Evolutionary conservation across 2,113 vertebrate genomes (phyloP).

Genomic region (Cairina moschata): DNA sequence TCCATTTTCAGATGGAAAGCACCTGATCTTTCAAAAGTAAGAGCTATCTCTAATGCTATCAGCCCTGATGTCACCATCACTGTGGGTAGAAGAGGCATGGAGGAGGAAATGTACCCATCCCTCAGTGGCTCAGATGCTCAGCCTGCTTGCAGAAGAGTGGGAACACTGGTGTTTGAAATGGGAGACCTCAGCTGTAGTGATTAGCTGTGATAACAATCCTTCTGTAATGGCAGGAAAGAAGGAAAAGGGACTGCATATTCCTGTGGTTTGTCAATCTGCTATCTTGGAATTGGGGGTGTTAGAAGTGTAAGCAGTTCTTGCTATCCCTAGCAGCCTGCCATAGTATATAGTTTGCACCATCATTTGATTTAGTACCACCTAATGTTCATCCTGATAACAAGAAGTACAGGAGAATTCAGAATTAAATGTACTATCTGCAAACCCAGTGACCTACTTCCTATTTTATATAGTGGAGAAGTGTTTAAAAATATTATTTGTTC

Average conservation of each 20-base stretch:
- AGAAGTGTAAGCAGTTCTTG: background rate
- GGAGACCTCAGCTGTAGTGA: background rate
- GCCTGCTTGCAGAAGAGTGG: background rate
- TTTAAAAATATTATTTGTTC: background rate
- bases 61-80: background rate
- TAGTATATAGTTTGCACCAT: background rate
- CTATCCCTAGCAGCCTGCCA: background rate
- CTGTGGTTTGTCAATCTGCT: background rate
- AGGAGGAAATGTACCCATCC: background rate
- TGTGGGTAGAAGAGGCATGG: background rate
- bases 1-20: background rate
- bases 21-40: background rate
- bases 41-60: background rate
- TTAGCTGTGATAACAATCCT: background rate
- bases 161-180: background rate
- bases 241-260: background rate
- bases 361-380: background rate
- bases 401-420: background rate
- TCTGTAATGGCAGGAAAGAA: background rate
- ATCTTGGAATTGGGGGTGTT: background rate
- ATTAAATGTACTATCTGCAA: slow-evolving; percentile 34
- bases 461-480: background rate
- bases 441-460: slow-evolving; percentile 29
- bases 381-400: background rate
- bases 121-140: background rate